Base-by-base conservation (phyloP, 2,797 vertebrate genomes). In the Sebastes matsubarae region DNA sequence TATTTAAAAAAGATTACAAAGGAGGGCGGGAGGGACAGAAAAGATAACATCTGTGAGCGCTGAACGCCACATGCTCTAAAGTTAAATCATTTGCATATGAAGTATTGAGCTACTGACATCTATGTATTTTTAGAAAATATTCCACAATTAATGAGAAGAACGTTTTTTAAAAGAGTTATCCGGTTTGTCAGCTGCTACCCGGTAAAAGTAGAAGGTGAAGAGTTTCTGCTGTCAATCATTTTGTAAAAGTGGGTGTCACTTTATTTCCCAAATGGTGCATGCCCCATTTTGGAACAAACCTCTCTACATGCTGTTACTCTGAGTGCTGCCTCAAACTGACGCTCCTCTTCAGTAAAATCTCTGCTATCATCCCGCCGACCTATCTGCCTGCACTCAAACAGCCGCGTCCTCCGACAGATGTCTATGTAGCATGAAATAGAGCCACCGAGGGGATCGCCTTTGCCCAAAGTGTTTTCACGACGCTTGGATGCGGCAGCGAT, bases 1-100 rank as follows among this genome's bases (percentile, higher is more conserved):
- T 82, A 73, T 84, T 92, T 88, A 85, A 88, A 92, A 92, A 86
- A 83, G 30, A 83, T 72, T 73, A 80, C 71, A 86, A 81, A 83
- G 69, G 36, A 68, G 52, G 52, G 36, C 1, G 55, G 77, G 72
- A 30, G 16, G 72, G 57, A 38, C 30, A 32, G 13, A 25, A 73
- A 63, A 71, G 66, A 74, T 10, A 75, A 76, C 81, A 89, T 87
- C 78, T 89, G 81, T 22, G 50, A 81, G 25, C 0, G 1, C 52
- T n/a, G 54, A 64, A 55, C 58, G 18, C 38, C 57, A 34, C 64
- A 57, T 38, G 65, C 84, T 81, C 46, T 50, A 50, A 50, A 50
- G 46, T 50, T 50, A 50, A 50, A 50, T 20, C 46, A 50, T 81
- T 60, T 68, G 68, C 65, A 76, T 54, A 38, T 4, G 27, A 69